These are phyloP conservation scores for Merodon equestris DNA, from an alignment of 2,888 invertebrate genomes.

Conservation along the genomic window DNA sequence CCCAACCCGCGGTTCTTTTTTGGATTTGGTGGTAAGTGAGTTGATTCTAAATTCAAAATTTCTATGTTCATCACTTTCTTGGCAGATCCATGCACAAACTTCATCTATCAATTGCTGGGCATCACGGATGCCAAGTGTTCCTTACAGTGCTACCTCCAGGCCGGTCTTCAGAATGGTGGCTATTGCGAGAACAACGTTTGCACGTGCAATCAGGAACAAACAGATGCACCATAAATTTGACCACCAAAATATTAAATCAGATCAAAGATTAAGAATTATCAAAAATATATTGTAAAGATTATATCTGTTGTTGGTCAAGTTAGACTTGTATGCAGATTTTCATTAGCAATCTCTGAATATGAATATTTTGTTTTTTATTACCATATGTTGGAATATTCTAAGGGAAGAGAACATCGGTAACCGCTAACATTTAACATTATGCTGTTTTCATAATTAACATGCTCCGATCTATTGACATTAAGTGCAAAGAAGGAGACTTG, in stretches of 20 bases:
- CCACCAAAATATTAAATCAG: too few relatives aligned
- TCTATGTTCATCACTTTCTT: neutral
- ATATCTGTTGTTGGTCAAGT: neutral
- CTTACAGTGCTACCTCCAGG: constrained; percentile 54
- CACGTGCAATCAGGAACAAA: constrained; percentile 36
- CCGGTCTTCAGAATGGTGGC: constrained; percentile 48
- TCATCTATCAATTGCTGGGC: constrained; percentile 23
- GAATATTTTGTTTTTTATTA: too few relatives aligned
- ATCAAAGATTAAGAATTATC: too few relatives aligned
- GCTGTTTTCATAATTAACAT: too few relatives aligned
- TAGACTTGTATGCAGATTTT: neutral
- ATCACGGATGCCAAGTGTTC: constrained; percentile 56
- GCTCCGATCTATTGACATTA: too few relatives aligned
- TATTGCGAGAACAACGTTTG: constrained; percentile 39
- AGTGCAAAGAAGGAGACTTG: too few relatives aligned
- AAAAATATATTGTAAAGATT: too few relatives aligned
- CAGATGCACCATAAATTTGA: constrained; percentile 2
- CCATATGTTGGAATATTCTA: too few relatives aligned
- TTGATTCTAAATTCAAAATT: neutral
- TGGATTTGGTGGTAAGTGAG: constrained; percentile 23
- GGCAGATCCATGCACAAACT: constrained; percentile 51
- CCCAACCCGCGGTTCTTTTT: constrained; percentile 39
- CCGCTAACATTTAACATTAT: too few relatives aligned
- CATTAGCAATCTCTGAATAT: too few relatives aligned
- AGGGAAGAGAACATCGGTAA: too few relatives aligned